A percentile compares a stretch with the other conserved stretches of the same genome.
phyloP scores from a whole-genome alignment of 1,140 invertebrate genomes.

The Heterodera schachtii region DNA sequence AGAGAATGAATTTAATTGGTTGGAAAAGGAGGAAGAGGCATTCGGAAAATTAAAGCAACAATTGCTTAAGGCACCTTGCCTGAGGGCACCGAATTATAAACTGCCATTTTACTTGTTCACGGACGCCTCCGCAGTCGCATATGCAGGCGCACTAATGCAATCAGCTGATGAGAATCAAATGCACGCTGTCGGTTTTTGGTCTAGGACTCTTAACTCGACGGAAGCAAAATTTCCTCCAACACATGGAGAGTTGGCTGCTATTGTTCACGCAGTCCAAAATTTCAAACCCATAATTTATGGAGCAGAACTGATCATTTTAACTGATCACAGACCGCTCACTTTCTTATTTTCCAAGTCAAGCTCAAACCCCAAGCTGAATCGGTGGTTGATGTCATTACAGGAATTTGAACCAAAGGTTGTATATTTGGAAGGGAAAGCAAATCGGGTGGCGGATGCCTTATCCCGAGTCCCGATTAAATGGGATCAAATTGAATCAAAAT shows the following conservation, averaged over 20 bases:
- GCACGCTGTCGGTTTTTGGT: too few relatives aligned
- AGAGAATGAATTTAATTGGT: constrained; percentile 1
- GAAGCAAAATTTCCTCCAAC: too few relatives aligned
- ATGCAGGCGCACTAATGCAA: constrained; percentile 19
- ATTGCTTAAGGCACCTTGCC: constrained; percentile 4
- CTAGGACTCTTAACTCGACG: too few relatives aligned
- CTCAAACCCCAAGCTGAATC: background rate
- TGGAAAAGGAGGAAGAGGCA: background rate
- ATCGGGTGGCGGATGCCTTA: background rate
- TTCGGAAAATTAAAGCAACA: constrained; percentile 10
- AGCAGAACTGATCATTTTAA: too few relatives aligned
- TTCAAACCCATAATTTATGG: constrained; percentile 8
- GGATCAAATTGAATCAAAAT: background rate
- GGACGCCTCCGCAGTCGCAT: constrained; percentile 14
- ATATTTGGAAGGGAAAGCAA: too few relatives aligned
- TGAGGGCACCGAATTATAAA: background rate
- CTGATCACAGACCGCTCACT: too few relatives aligned
- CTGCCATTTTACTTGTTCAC: background rate
- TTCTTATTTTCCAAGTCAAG: background rate
- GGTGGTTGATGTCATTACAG: background rate
- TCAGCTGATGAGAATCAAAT: background rate
- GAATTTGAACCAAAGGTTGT: background rate
- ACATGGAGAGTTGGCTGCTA: too few relatives aligned
- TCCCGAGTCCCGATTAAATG: background rate
- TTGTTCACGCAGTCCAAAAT: background rate